Evolutionary conservation across 2,888 invertebrate species (phyloP).

Genomic region (Thymelicus lineola): DNA sequence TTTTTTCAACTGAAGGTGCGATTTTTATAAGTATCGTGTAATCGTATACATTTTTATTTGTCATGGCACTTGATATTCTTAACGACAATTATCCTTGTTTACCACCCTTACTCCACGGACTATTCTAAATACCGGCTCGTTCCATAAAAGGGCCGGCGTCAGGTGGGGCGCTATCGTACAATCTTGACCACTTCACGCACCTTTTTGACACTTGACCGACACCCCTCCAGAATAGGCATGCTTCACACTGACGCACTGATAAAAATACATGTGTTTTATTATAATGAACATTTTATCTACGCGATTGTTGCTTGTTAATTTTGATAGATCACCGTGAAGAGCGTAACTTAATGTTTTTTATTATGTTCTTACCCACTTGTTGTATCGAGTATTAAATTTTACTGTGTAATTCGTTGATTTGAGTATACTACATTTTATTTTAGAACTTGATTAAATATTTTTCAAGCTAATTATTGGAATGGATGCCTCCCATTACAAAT

Average conservation of each 20-base stretch:
- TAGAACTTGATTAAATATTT: no score
- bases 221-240: slow-evolving; percentile 34
- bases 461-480: no score
- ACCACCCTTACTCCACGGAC: slow-evolving; percentile 20
- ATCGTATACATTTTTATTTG: slow-evolving; percentile 44
- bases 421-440: no score
- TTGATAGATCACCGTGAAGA: slow-evolving; percentile 52
- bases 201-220: slow-evolving; percentile 39
- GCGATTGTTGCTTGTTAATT: slow-evolving; percentile 51
- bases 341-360: slow-evolving; percentile 32
- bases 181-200: slow-evolving; percentile 38
- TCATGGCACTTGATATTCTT: not conserved
- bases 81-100: slow-evolving; percentile 34
- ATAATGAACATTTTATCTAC: slow-evolving; percentile 63
- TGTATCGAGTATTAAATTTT: no score
- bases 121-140: slow-evolving; percentile 3
- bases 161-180: slow-evolving; percentile 35
- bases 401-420: no score
- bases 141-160: slow-evolving; percentile 26
- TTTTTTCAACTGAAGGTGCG: no score
- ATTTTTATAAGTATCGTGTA: slow-evolving; percentile 44
- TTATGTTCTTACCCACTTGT: no score
- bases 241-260: slow-evolving; percentile 59
- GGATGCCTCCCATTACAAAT: no score
- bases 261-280: slow-evolving; percentile 69